Conservation (phyloP, 30 jellyfish, hydroid and myxozoan genomes). For the Aurelia sp. region DNA sequence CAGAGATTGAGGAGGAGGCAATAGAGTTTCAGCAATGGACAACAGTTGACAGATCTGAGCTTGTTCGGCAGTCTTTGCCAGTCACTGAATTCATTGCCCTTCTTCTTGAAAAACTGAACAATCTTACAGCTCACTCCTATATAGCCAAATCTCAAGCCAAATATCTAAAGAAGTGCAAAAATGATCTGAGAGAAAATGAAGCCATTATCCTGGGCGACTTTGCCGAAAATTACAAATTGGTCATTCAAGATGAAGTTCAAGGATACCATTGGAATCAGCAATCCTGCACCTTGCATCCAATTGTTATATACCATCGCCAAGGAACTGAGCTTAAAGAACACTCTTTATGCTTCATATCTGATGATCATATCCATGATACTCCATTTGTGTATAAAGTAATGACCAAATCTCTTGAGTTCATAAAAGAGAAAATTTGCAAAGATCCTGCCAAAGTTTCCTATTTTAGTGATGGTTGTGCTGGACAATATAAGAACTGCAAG, state of each 20-base stretch:
- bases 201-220: slow-evolving; percentile 67
- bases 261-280: slow-evolving; percentile 60
- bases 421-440: background rate
- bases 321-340: slow-evolving; percentile 24
- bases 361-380: slow-evolving; percentile 61
- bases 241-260: slow-evolving; percentile 45
- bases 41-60: slow-evolving; percentile 68
- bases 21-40: slow-evolving; percentile 74
- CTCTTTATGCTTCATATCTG: slow-evolving; percentile 70
- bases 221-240: slow-evolving; percentile 49
- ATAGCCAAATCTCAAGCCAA: slow-evolving; percentile 73
- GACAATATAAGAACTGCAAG: slow-evolving; percentile 44
- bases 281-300: slow-evolving; percentile 45
- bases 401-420: background rate
- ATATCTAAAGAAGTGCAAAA: slow-evolving; percentile 51
- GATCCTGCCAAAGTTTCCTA: background rate
- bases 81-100: slow-evolving; percentile 46
- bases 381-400: slow-evolving; percentile 27
- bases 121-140: slow-evolving; percentile 72
- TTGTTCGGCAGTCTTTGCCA: slow-evolving; percentile 32
- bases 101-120: slow-evolving; percentile 37
- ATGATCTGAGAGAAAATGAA: slow-evolving; percentile 39
- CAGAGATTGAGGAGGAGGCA: slow-evolving; percentile 36
- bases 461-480: slow-evolving; percentile 69
- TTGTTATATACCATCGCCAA: slow-evolving; percentile 21